Base-by-base conservation (phyloP, 2,113 vertebrate genomes). In the Toxotes jaculatrix region DNA sequence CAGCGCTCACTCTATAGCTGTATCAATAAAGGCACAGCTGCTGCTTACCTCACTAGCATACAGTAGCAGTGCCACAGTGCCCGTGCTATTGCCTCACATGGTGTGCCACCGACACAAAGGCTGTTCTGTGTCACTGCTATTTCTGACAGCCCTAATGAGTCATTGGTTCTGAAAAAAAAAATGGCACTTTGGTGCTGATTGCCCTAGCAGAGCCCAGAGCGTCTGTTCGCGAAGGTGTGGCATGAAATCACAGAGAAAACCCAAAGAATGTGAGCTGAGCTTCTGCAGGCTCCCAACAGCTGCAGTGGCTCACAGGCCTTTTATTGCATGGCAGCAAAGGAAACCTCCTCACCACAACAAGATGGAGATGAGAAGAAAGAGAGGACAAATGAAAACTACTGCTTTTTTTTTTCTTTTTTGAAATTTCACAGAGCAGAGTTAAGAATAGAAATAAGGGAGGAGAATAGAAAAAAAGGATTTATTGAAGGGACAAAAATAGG, bases 111-210 rank as follows among this genome's bases (percentile, higher is more conserved):
- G 79, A 88, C 86, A 92, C 83, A 89, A 90, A 89, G 89, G 68
- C 88, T 88, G 87, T 43, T 85, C 86, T 87, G 77, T 90, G 79
- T 93, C 82, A 87, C 87, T 74, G 91, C 85, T 89, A 75, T 86
- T 93, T 89, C 88, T 90, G 89, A 89, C 91, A 86, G 87, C 63
- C 47, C 70, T 87, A 91, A 92, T 93, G 93, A 93, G 80, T 93
- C 93, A 92, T 78, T 31, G 61, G 53, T 56, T 55, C 32, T 23
- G 27, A 74, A 75, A 64, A 23, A 51, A 79, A 79, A 89, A 90
- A 74, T 65, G 65, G 80, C 66, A 57, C 73, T 76, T 83, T 75
- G 91, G 63, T 70, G 78, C 76, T 91, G 89, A 93, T 93, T 92
- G 91, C 77, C 81, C 38, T 80, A 91, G 82, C 93, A 94, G 87